A percentile compares a stretch with the other conserved stretches of the same genome.
Conservation (phyloP, 2,113 vertebrate genomes). For the Percopsis transmontana region DNA sequence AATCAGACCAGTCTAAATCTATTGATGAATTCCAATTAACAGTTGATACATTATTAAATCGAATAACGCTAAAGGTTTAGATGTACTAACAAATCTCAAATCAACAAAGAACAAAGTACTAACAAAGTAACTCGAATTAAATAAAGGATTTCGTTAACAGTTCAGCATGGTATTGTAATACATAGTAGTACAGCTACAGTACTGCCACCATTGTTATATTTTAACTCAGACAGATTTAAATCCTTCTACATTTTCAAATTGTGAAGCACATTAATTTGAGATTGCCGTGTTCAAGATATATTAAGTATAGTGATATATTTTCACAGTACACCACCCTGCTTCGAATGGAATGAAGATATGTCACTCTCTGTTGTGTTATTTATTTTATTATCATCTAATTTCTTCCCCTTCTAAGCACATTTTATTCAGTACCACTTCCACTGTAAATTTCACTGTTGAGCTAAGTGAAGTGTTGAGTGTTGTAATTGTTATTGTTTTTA, state of each 20-base stretch:
- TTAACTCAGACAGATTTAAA: slow-evolving; percentile 13
- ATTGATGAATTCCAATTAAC: slow-evolving; percentile 11
- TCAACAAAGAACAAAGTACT: slow-evolving; percentile 3
- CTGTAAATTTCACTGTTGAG: slow-evolving; percentile 75
- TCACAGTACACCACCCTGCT: slow-evolving; percentile 34
- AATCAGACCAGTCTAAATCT: slow-evolving; percentile 21
- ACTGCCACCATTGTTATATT: slow-evolving; percentile 21
- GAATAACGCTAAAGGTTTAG: slow-evolving; percentile 8
- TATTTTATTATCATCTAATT: slow-evolving; percentile 31
- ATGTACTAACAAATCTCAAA: background rate
- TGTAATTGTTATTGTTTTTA: slow-evolving; percentile 76
- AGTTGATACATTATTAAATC: slow-evolving; percentile 14
- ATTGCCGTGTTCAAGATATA: slow-evolving; percentile 19
- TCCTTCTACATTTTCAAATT: slow-evolving; percentile 21
- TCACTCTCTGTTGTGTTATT: slow-evolving; percentile 50
- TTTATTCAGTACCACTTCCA: slow-evolving; percentile 61
- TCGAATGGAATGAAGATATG: slow-evolving; percentile 38
- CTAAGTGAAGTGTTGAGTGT: slow-evolving; percentile 76
- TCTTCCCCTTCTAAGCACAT: slow-evolving; percentile 37
- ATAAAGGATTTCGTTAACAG: slow-evolving; percentile 26
- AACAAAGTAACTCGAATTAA: slow-evolving; percentile 21
- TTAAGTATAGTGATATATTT: slow-evolving; percentile 34
- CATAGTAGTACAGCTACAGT: slow-evolving; percentile 31
- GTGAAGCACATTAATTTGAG: slow-evolving; percentile 28
- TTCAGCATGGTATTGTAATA: slow-evolving; percentile 45